Evolutionary conservation across 2,888 invertebrate genomes (phyloP), one percentile per base, ranked within the genome.

Genomic region (Gortyna flavago): DNA sequence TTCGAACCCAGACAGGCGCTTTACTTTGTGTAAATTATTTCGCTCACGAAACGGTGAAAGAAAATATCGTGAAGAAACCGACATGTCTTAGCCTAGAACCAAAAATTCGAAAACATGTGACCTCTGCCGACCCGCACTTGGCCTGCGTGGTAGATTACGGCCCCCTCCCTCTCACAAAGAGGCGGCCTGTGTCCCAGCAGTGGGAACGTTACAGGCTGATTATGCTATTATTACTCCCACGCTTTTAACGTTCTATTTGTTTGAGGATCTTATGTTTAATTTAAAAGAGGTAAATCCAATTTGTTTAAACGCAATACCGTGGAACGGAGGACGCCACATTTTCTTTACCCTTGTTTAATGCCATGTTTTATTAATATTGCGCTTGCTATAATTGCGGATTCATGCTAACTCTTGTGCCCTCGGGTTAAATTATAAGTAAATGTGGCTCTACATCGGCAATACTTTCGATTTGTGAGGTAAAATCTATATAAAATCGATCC

Each of bases 311-410:
- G n/a, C 35, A 35, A 74, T 54, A 8, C 8, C 18, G 32, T 54
- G 25, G 32, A 59, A 67, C 61, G 48, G 38, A 32, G 38, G 41
- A 62, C 41, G 21, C 29, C 13, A 25, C 25, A 61, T 79, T 51
- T 79, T 32, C 41, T 69, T 69, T 74, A 8, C 18, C 66, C 38
- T 29, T 25, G 59, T 77, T 65, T 25, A 76, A 21, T 25, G 18
- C 16, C 5, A 44, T 32, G 18, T 32, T 78, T 21, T 51, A 77
- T 77, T 64, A 76, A 48, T 48, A 38, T 77, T 57, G 35, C 16
- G n/a, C 25, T 57, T 38, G 5, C n/a, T 13, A 57, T 66, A 38
- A 77, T 78, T 48, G 18, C 32, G 59, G 16, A 48, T 77, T 59
- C 18, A 48, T 38, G 66, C 13, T 62, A 18, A 25, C 13, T 38